Evolutionary conservation across 2,888 invertebrate species (phyloP), one percentile per base, ranked within the genome.

Genomic region (Schrankia costaestrigalis): DNA sequence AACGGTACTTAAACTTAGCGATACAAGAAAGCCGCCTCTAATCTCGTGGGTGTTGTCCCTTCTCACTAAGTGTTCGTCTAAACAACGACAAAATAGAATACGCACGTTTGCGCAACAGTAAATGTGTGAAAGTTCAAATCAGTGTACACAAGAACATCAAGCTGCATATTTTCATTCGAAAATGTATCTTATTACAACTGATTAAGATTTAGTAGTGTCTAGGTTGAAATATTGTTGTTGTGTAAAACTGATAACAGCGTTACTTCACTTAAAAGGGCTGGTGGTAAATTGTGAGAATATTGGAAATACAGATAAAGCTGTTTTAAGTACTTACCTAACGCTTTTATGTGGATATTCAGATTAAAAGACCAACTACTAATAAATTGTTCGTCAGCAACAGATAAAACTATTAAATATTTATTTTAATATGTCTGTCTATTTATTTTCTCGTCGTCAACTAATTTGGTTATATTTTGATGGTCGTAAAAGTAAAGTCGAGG

Each of bases 111-210:
- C 76, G 73, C 66, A 78, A 78, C 56, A 51, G 41, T 46, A 46
- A 22, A 54, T 44, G 66, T 70, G 78, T 78, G 73, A 80, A 79
- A 78, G 77, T 53, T 51, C 54, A 65, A 74, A 75, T 71, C 66
- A 58, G 56, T 66, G 69, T 69, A 71, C 71, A 51, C 46, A 64
- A 70, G 68, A 71, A 68, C 60, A n/a, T n/a, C n/a, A n/a, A n/a
- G n/a, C n/a, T n/a, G n/a, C n/a, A n/a, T n/a, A n/a, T n/a, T n/a
- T n/a, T 51, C 11, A 12, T 17, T 17, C 3, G 4, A 17, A n/a
- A n/a, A n/a, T n/a, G n/a, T n/a, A n/a, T n/a, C n/a, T n/a, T n/a
- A n/a, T n/a, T n/a, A n/a, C n/a, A 17, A 17, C 6, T 17, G 3
- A 17, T 3, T 17, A n/a, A n/a, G n/a, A n/a, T n/a, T n/a, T n/a